These are phyloP conservation scores for Astyanax mexicanus DNA, from an alignment of 2,797 vertebrate genomes.

Conservation along the genomic window DNA sequence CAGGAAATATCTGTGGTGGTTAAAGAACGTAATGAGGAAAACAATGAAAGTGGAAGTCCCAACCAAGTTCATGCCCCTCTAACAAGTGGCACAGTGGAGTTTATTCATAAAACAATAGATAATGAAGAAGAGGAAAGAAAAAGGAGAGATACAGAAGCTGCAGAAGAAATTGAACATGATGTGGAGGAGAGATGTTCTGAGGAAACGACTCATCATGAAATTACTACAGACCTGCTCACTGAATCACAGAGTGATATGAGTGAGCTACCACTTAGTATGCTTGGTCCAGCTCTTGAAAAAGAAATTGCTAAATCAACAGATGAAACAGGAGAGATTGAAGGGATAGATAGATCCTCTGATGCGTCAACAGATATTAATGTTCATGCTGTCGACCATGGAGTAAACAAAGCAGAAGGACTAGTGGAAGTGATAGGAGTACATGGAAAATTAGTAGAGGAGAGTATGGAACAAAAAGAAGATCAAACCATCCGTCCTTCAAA, in stretches of 20 bases:
- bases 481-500: not conserved
- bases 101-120: not conserved
- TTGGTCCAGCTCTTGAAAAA: not conserved
- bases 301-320: not conserved
- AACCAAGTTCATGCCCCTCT: not conserved
- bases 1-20: not conserved
- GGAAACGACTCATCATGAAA: slow-evolving; percentile 19
- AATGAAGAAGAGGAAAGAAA: slow-evolving; percentile 9
- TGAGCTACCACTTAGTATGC: slow-evolving; percentile 4
- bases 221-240: not conserved
- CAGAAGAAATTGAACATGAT: slow-evolving; percentile 10
- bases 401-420: no score
- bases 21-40: not conserved
- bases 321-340: not conserved
- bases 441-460: not conserved
- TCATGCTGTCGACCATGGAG: no score
- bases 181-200: not conserved
- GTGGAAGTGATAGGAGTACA: not conserved
- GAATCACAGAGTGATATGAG: not conserved
- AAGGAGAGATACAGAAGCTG: not conserved
- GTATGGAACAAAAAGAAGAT: not conserved
- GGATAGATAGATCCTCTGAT: not conserved
- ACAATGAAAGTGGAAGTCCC: slow-evolving; percentile 9
- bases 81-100: not conserved
- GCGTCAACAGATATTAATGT: no score